phyloP scores from a whole-genome alignment of 2,888 invertebrate species.

The Nemapogon koenigi region DNA sequence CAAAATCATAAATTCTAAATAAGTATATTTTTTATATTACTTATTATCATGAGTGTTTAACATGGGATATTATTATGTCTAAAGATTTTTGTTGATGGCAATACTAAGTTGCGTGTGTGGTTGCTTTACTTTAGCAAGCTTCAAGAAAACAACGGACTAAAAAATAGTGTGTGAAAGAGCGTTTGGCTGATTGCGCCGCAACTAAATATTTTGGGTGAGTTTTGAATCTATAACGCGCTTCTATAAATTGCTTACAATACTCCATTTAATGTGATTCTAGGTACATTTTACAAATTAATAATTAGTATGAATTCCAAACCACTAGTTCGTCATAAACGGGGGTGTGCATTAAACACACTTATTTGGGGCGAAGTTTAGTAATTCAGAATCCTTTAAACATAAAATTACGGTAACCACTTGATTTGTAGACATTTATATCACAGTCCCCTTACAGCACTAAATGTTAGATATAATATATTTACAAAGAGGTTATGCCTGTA shows the following conservation, averaged over 20 bases:
- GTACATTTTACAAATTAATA: conserved; percentile 62
- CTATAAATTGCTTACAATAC: no score
- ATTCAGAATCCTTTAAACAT: no score
- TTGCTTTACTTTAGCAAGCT: no score
- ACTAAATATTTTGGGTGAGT: conserved; percentile 59
- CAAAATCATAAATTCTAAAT: no score
- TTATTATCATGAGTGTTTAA: no score
- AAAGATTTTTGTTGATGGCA: no score
- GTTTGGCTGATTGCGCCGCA: conserved; percentile 70
- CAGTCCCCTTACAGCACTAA: neutral
- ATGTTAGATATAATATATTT: neutral
- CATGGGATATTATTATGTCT: no score
- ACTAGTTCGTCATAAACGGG: neutral
- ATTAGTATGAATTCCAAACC: conserved; percentile 42
- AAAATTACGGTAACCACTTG: neutral
- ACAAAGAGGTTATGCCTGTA: neutral
- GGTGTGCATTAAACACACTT: conserved; percentile 4
- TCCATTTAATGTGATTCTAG: no score
- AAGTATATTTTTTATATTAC: no score
- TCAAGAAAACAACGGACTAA: conserved; percentile 64
- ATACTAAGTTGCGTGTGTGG: no score
- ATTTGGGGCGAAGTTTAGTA: no score
- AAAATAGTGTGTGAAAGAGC: conserved; percentile 62
- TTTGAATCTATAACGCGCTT: no score
- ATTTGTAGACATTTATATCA: neutral